phyloP scores from a whole-genome alignment of 1,140 invertebrate species.

The Lepidotrigona ventralis region DNA sequence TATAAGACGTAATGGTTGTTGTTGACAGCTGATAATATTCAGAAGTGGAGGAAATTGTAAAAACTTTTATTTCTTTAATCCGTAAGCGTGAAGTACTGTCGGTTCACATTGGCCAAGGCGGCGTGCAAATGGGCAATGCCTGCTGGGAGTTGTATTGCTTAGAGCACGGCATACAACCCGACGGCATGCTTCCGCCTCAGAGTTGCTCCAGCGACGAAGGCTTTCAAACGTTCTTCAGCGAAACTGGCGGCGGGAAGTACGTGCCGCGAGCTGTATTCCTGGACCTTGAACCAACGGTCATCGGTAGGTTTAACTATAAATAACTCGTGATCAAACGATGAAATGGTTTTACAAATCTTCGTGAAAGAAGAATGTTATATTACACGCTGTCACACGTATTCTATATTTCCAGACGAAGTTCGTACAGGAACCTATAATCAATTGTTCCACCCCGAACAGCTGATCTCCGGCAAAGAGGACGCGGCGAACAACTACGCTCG shows the following conservation, averaged over 20 bases:
- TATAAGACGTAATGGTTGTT: no score
- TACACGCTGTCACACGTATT: background rate
- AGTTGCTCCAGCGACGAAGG: conserved; percentile 77
- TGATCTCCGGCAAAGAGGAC: conserved; percentile 86
- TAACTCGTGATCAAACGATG: no score
- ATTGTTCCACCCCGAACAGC: conserved; percentile 85
- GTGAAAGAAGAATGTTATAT: no score
- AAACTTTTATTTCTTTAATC: conserved; percentile 8
- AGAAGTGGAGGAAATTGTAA: background rate
- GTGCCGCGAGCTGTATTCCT: conserved; percentile 89
- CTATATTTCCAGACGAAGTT: conserved; percentile 81
- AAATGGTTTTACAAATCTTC: background rate
- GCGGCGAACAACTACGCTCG: conserved; percentile 77
- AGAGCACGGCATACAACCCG: conserved; percentile 86
- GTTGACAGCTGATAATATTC: background rate
- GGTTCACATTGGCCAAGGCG: conserved; percentile 87
- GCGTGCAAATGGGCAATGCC: conserved; percentile 88
- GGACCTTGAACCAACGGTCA: conserved; percentile 89
- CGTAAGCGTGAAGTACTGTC: conserved; percentile 77
- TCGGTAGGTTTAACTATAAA: conserved; percentile 73
- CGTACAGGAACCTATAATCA: conserved; percentile 84
- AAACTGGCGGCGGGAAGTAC: conserved; percentile 86
- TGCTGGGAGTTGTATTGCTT: conserved; percentile 87
- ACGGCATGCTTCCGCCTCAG: conserved; percentile 80
- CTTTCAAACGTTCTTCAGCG: conserved; percentile 85